Evolutionary conservation across 2,113 vertebrate species (phyloP).

Genomic region (Pseudopipra pipra): DNA sequence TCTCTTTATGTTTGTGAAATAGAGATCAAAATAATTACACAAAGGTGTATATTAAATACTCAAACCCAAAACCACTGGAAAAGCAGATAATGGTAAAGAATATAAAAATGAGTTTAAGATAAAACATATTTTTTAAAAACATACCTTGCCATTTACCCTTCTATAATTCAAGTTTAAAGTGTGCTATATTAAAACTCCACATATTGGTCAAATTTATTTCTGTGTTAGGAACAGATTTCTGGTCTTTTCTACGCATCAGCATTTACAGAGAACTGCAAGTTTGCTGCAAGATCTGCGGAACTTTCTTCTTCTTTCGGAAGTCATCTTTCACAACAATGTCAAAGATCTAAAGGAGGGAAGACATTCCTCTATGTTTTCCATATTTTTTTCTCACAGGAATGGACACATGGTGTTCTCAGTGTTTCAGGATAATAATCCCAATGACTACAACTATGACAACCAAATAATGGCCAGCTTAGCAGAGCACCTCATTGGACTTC

Average conservation of each 20-base stretch:
- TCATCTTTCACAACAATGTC: not conserved
- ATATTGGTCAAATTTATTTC: not conserved
- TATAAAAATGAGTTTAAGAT: not conserved
- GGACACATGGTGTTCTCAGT: not conserved
- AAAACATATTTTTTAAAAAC: not conserved
- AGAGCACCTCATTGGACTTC: not conserved
- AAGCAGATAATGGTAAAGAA: not conserved
- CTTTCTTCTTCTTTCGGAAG: not conserved
- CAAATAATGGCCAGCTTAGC: not conserved
- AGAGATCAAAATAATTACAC: not conserved
- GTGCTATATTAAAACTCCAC: not conserved
- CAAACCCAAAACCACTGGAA: not conserved
- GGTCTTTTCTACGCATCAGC: not conserved
- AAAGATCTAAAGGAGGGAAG: not conserved
- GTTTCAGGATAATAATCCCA: not conserved
- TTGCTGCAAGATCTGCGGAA: not conserved
- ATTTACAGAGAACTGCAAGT: not conserved
- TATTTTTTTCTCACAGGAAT: not conserved
- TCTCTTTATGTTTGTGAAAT: not conserved
- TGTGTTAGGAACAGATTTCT: not conserved
- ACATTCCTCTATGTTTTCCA: not conserved
- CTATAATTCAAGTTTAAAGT: not conserved
- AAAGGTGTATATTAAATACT: not conserved
- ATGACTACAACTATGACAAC: not conserved
- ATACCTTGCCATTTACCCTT: not conserved